A percentile compares a stretch with the other conserved stretches of the same genome.
Conservation (phyloP, 1,140 invertebrate species). For the Diorhabda sublineata region DNA sequence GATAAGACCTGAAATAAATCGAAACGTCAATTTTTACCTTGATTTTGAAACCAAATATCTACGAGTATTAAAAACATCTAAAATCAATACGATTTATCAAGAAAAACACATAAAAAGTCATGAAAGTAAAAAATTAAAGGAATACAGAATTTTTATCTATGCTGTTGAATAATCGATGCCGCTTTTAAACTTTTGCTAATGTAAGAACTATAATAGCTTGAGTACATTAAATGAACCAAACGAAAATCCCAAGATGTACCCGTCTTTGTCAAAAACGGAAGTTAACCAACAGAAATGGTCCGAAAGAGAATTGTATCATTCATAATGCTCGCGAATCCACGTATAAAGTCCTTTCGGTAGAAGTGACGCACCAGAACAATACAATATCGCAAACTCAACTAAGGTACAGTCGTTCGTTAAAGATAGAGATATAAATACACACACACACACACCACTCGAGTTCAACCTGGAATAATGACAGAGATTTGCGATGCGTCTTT, state of each 20-base stretch:
- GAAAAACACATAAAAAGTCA: too few species aligned
- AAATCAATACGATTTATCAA: too few species aligned
- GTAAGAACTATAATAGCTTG: neutral
- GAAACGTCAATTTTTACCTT: too few species aligned
- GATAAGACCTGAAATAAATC: too few species aligned
- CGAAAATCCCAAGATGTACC: conserved; percentile 20
- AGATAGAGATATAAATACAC: neutral
- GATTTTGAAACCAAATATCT: too few species aligned
- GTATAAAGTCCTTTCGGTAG: conserved; percentile 30
- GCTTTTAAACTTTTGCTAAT: too few species aligned
- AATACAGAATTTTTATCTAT: too few species aligned
- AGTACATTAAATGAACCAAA: conserved; percentile 20
- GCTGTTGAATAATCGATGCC: too few species aligned
- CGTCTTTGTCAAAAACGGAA: conserved; percentile 31
- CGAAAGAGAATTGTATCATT: conserved; percentile 32
- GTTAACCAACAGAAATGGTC: conserved; percentile 24
- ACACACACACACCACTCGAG: conserved; percentile 17
- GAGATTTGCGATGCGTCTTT: conserved; percentile 34
- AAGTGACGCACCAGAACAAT: conserved; percentile 28
- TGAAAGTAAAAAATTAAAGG: too few species aligned
- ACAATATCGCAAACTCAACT: conserved; percentile 23
- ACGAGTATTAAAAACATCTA: too few species aligned
- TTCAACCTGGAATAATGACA: conserved; percentile 36
- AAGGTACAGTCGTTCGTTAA: conserved; percentile 25
- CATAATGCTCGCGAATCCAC: conserved; percentile 33